Conservation (phyloP, 2,113 vertebrate genomes). For the Okapia johnstoni region DNA sequence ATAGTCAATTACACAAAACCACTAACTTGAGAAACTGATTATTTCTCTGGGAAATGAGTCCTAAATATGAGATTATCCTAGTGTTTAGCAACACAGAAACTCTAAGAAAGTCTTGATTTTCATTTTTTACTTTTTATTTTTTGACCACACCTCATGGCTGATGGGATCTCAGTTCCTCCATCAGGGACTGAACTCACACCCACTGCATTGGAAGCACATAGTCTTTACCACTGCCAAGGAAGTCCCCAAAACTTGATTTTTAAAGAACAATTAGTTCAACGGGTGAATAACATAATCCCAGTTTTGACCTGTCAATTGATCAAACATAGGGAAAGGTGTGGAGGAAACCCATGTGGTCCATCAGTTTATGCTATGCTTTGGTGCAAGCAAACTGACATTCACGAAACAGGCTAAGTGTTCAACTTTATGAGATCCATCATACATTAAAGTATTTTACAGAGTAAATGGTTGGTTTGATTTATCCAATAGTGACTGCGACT, state of each 20-base stretch:
- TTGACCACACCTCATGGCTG: background rate
- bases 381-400: too few relatives aligned
- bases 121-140: background rate
- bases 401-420: background rate
- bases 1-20: background rate
- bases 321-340: background rate
- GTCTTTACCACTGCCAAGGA: background rate
- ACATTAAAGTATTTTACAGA: conserved; percentile 10
- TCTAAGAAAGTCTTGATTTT: background rate
- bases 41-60: background rate
- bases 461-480: background rate
- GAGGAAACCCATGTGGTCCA: accelerated
- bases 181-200: background rate
- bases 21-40: background rate
- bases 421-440: background rate
- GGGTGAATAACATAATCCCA: background rate
- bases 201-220: background rate
- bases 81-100: background rate
- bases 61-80: background rate
- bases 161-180: background rate
- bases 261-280: background rate
- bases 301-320: background rate
- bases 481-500: background rate
- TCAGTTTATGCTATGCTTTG: background rate
- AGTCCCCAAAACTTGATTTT: background rate